Evolutionary conservation across 2,888 invertebrate genomes (phyloP), one percentile per base, ranked within the genome.

Genomic region (Nemotelus nigrinus): DNA sequence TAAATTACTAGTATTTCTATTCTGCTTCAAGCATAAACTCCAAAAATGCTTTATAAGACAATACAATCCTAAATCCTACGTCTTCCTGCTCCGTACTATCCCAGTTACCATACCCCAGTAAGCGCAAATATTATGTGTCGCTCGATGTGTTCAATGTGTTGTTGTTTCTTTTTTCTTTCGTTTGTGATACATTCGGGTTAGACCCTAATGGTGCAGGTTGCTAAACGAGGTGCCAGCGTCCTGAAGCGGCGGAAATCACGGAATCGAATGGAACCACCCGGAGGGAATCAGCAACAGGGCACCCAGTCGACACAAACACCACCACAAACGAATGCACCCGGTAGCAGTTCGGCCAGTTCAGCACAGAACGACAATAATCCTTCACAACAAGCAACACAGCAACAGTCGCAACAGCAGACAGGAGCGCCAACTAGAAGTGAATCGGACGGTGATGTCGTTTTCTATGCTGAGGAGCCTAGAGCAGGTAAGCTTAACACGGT

Each of bases 191-290:
- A 80, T 77, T 68, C 64, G 74, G 80, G 71, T 89, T 90, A 91
- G 91, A 91, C 91, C 89, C 89, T 91, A 85, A 91, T 91, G 88
- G 90, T 90, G 84, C 91, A 92, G 91, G 92, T 92, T 83, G 92
- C 92, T 80, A 92, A 93, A 85, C 91, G 92, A 84, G 93, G 92
- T 84, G 93, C 93, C 80, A 93, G 92, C 82, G 92, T 93, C 81
- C 88, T 93, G 82, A 92, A 92, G 85, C 88, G 93, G 79, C 88
- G 93, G 79, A 92, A 92, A 85, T 92, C 92, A 74, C 88, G 90
- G 82, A 91, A 91, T 83, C 89, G 91, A 81, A 91, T 92, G 91
- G 92, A 92, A 81, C 84, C 88, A 47, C 80, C 83, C 75, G 82
- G 86, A 75, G 43, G 78, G 25, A 64, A 79, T 2, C 81, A 79